Base-by-base conservation (phyloP, 1,140 invertebrate genomes). In the Anastrepha obliqua region DNA sequence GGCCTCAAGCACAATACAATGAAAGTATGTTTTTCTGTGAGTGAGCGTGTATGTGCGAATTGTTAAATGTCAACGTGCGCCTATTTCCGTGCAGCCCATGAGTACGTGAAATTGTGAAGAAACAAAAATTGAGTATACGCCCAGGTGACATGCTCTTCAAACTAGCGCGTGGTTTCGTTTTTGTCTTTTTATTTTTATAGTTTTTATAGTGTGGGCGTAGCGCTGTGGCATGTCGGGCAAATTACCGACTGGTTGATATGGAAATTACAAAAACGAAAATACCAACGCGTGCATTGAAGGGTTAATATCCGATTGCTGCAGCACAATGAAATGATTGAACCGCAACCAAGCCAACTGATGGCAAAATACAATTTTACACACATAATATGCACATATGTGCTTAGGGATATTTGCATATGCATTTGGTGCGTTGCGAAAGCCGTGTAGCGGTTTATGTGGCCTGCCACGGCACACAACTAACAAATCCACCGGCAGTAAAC, bases 281-380 rank as follows among this genome's bases (percentile, higher is more conserved):
- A 15, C 3, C 29, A 11, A 42, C 20, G 9, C 9, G 20, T 5
- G 29, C 42, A 47, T n/a, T 47, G 74, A 2, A 81, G 74, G 47
- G 74, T 81, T 81, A 81, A 81, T 55, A n/a, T 81, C 3, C 47
- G 74, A 81, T 15, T 81, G 74, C 7, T 20, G 17, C 44, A 15
- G n/a, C 55, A 51, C 15, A 81, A 17, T 81, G 74, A 17, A 51
- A 55, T 81, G 74, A 81, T 81, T 81, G 74, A 81, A 81, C 47
- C 51, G 47, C 74, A 55, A 55, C 17, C 44, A 20, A 81, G 74
- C 47, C 74, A 81, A 81, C 74, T 81, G 74, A 55, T 81, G 47
- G 44, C 47, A 29, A 81, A 55, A 81, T 51, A 3, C 44, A 29
- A 55, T 8, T 51, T n/a, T n/a, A 47, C 3, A 67, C n/a, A 47